Conservation (phyloP, 2,797 vertebrate genomes). For the Gadopsis bispinosus region DNA sequence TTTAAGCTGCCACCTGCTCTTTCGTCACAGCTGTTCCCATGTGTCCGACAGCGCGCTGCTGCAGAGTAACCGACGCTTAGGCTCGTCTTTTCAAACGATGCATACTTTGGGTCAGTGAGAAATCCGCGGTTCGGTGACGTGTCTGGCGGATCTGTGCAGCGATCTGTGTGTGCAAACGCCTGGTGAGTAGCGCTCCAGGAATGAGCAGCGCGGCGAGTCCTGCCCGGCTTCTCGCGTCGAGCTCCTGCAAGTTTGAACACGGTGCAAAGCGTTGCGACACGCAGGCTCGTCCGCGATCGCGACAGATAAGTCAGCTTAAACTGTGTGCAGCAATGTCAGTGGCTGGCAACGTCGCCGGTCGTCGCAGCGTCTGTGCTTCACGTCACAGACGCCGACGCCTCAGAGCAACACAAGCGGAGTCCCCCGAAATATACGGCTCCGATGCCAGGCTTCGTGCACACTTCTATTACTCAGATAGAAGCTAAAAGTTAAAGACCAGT, state of each 20-base stretch:
- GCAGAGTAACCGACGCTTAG: background rate
- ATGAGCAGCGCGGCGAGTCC: constrained; percentile 57
- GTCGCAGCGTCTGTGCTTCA: background rate
- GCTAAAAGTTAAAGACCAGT: background rate
- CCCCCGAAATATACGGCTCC: background rate
- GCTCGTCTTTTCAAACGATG: background rate
- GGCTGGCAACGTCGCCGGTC: background rate
- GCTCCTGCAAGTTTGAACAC: constrained; percentile 71
- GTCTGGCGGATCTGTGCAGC: background rate
- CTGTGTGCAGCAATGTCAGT: background rate
- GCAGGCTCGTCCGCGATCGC: background rate
- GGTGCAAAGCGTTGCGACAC: constrained; percentile 27
- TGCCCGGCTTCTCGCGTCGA: constrained; percentile 20
- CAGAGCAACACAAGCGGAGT: background rate
- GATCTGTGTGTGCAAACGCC: constrained; percentile 50
- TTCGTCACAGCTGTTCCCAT: constrained; percentile 1
- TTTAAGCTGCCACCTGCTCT: background rate
- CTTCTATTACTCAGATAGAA: background rate
- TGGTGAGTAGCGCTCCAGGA: constrained; percentile 65
- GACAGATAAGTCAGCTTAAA: background rate
- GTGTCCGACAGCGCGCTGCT: background rate
- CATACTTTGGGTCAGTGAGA: background rate
- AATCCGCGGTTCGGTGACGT: background rate
- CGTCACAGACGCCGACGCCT: background rate
- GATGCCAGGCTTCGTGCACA: background rate